Conservation (phyloP, 2,888 invertebrate species). For the Yponomeuta malinellus region DNA sequence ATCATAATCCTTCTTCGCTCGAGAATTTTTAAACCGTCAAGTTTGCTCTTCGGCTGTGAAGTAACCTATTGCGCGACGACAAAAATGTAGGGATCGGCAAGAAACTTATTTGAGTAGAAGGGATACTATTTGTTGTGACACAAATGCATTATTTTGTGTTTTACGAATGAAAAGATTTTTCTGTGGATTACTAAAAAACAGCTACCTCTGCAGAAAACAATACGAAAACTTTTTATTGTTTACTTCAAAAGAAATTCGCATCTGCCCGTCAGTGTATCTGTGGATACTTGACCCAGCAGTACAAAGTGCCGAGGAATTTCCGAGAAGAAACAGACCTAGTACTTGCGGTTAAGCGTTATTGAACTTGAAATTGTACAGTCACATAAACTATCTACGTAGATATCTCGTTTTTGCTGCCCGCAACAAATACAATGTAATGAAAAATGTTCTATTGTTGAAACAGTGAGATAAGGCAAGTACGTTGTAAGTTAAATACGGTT, state of each 20-base stretch:
- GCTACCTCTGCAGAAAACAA: no score
- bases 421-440: slow-evolving; percentile 42
- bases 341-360: neutral
- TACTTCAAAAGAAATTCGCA: neutral
- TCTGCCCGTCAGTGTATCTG: neutral
- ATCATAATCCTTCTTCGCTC: slow-evolving; percentile 50
- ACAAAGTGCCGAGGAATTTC: neutral
- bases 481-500: slow-evolving; percentile 55
- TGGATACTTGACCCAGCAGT: neutral
- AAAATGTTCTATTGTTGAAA: slow-evolving; percentile 59
- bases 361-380: neutral
- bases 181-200: no score
- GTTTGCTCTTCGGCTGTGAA: neutral
- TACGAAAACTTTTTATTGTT: no score
- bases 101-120: no score
- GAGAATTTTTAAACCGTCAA: neutral
- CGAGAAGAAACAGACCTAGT: neutral
- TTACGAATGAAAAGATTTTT: no score
- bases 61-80: neutral
- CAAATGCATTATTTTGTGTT: no score
- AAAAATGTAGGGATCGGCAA: neutral
- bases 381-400: slow-evolving; percentile 38
- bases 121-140: no score
- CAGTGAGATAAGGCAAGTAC: slow-evolving; percentile 49
- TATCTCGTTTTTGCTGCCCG: slow-evolving; percentile 45